Base-by-base conservation (phyloP, 2,797 vertebrate genomes). In the Rhynchotus rufescens region DNA sequence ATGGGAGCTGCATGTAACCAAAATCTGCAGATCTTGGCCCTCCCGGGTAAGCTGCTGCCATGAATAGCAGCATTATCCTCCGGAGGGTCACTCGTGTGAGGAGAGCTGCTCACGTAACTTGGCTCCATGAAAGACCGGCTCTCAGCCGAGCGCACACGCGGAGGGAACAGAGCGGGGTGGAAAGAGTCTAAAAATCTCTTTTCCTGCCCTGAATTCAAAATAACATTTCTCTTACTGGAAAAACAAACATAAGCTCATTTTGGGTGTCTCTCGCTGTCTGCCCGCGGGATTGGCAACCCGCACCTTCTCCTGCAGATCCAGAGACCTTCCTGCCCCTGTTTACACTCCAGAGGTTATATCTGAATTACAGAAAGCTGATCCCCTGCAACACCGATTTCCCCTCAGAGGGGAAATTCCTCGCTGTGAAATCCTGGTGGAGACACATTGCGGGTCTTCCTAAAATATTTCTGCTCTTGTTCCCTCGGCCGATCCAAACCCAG, bases 221-320 rank as follows among this genome's bases (percentile, higher is more conserved):
- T 94, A 96, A 85, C 25, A 3, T 94, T 90, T 93, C 57, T 93
- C 49, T 89, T 80, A 65, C 67, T 94, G 90, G 93, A 94, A 96
- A 94, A 96, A 94, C 88, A 96, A 96, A 95, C 86, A 87, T 42
- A 88, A 92, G 25, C 62, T 92, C 84, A 69, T 83, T 94, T 91
- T 91, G 84, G 86, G 88, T 93, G 92, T 93, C 76, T 90, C 68
- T 82, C 49, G 3, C 89, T 89, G 89, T 47, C 87, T 92, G 88
- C 76, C 64, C 93, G 84, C 19, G 86, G 84, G 76, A 83, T 32
- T 94, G 94, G 88, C 75, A 93, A 20, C 60, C 66, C 64, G 47
- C 69, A 82, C 76, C 69, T 93, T 28, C 34, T 30, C 19, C 78
- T 73, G 67, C 88, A 69, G 73, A 73, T 74, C 78, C 1, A 0